These are phyloP conservation scores for Deladenus siricidicola DNA, from an alignment of 2,888 invertebrate species.

Conservation along the genomic window DNA sequence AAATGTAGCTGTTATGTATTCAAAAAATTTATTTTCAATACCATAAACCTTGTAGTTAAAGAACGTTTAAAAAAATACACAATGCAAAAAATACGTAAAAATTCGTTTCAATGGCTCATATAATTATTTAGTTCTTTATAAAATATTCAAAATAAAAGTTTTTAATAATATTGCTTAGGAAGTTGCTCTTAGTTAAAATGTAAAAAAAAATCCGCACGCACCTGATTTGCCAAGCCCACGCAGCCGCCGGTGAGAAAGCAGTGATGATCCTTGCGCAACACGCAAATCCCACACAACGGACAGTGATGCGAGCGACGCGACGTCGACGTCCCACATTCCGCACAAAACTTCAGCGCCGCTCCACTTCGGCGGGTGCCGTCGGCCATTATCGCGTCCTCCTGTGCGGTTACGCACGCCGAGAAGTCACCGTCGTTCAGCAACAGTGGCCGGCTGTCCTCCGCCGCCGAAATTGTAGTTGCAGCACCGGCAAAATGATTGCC, in stretches of 20 bases:
- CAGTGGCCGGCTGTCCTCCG: constrained; percentile 8
- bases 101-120: no score
- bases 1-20: no score
- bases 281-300: constrained; percentile 54
- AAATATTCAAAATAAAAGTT: no score
- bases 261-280: constrained; percentile 56
- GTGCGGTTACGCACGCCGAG: constrained; percentile 5
- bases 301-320: constrained; percentile 55
- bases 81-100: no score
- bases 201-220: no score
- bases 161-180: no score
- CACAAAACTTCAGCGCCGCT: constrained; percentile 33
- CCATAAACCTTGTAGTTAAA: no score
- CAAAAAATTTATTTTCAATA: no score
- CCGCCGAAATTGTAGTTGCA: neutral
- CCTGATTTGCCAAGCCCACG: constrained; percentile 56
- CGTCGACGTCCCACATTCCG: constrained; percentile 37
- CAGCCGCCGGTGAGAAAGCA: constrained; percentile 56
- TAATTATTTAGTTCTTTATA: no score
- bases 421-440: neutral
- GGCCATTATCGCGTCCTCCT: constrained; percentile 4
- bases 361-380: neutral
- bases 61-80: no score
- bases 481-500: no score
- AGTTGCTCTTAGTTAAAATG: no score